These are phyloP conservation scores for Ochotona princeps DNA, from an alignment of 2,113 vertebrate genomes.

Conservation along the genomic window DNA sequence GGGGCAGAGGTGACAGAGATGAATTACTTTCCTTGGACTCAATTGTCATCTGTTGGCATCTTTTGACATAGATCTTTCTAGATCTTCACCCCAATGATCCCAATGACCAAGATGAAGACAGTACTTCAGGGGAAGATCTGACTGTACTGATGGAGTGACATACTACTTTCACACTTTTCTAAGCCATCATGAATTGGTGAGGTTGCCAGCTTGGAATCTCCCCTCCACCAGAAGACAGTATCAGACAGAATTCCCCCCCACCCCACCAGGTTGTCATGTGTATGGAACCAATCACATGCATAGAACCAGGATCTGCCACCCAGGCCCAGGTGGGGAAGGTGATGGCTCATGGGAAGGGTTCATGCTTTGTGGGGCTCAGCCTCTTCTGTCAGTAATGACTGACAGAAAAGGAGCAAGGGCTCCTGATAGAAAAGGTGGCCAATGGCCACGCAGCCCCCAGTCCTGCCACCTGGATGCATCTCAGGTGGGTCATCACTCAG, in stretches of 20 bases:
- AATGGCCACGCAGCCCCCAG: neutral
- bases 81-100: neutral
- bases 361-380: neutral
- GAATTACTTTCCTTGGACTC: neutral
- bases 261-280: neutral
- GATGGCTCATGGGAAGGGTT: neutral
- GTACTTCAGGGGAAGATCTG: neutral
- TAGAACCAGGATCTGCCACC: neutral
- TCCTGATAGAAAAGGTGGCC: neutral
- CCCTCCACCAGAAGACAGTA: neutral
- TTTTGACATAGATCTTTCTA: neutral
- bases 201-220: neutral
- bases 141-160: too few relatives aligned
- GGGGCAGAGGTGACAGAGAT: fast-evolving
- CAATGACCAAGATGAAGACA: neutral
- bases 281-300: neutral
- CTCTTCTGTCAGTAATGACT: neutral
- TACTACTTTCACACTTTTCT: neutral
- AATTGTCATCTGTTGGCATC: neutral
- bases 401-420: neutral
- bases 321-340: neutral
- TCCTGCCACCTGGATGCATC: neutral
- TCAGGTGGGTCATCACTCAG: neutral
- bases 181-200: neutral
- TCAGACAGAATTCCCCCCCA: neutral